These are phyloP conservation scores for Junonia oenone DNA, from an alignment of 2,888 invertebrate species.

Conservation along the genomic window DNA sequence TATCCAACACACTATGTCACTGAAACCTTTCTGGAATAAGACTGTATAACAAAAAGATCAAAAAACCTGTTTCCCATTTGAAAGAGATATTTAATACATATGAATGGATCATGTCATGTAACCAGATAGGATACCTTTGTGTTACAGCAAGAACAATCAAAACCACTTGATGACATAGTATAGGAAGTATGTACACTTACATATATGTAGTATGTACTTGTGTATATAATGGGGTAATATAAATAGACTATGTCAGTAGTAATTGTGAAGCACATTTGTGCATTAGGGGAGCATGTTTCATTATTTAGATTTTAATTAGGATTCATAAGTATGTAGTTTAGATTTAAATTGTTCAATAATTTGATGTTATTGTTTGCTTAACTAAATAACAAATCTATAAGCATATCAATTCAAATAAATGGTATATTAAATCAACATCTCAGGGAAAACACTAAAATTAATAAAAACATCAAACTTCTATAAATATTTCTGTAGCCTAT, in stretches of 20 bases:
- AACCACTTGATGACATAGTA: constrained; percentile 18
- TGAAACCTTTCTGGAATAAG: constrained; percentile 37
- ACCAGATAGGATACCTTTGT: constrained; percentile 40
- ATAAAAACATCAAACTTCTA: too few relatives aligned
- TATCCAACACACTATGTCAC: constrained; percentile 32
- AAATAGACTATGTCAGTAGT: constrained; percentile 15
- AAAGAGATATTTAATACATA: constrained; percentile 41
- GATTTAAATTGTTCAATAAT: background rate
- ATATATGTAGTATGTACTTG: background rate
- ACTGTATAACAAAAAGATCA: constrained; percentile 47
- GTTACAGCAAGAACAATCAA: constrained; percentile 28
- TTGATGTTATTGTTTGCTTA: too few relatives aligned
- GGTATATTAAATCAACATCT: too few relatives aligned
- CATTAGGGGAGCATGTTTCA: background rate
- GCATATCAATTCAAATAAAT: too few relatives aligned
- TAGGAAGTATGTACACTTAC: constrained; percentile 24
- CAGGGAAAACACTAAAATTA: too few relatives aligned
- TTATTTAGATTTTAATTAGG: background rate
- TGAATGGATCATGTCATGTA: constrained; percentile 34
- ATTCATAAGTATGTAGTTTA: background rate
- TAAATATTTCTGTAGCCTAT: too few relatives aligned
- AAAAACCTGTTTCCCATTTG: constrained; percentile 52
- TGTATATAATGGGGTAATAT: constrained; percentile 13
- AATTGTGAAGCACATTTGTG: background rate
- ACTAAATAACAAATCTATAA: too few relatives aligned